phyloP scores from a whole-genome alignment of 2,888 invertebrate genomes.

The Ectemnius cavifrons region DNA sequence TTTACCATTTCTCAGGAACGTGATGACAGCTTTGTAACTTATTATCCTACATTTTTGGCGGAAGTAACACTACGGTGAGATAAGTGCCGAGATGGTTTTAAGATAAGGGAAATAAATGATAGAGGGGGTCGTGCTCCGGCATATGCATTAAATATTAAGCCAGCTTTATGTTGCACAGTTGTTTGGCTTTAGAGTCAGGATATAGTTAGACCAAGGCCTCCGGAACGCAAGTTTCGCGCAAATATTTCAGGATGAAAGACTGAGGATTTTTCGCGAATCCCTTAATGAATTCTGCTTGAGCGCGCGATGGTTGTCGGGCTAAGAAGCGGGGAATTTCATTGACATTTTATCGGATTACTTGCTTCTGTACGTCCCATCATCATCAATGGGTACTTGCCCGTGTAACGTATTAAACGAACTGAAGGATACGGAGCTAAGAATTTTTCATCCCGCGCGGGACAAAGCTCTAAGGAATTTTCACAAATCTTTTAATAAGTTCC shows the following conservation, averaged over 20 bases:
- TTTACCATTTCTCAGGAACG: neutral
- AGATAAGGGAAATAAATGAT: slow-evolving; percentile 23
- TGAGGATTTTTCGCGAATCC: neutral
- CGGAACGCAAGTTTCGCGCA: neutral
- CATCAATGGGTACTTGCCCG: too few species aligned
- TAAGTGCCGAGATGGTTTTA: neutral
- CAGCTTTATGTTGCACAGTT: slow-evolving; percentile 1
- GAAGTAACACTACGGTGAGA: neutral
- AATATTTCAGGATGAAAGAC: neutral
- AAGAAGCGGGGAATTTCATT: neutral
- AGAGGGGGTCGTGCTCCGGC: slow-evolving; percentile 8
- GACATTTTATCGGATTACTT: too few species aligned
- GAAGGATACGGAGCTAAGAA: too few species aligned
- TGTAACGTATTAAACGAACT: too few species aligned
- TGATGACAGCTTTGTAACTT: neutral
- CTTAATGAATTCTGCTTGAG: neutral
- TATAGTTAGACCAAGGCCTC: neutral
- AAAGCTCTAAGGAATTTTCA: too few species aligned
- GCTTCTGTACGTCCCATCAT: too few species aligned
- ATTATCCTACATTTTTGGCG: neutral
- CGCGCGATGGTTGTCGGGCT: neutral
- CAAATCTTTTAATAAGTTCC: too few species aligned
- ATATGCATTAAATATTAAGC: slow-evolving; percentile 25
- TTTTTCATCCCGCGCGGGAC: too few species aligned
- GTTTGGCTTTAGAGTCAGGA: slow-evolving; percentile 15